Evolutionary conservation across 2,113 vertebrate species (phyloP).

Genomic region (Psittacara wagleri): DNA sequence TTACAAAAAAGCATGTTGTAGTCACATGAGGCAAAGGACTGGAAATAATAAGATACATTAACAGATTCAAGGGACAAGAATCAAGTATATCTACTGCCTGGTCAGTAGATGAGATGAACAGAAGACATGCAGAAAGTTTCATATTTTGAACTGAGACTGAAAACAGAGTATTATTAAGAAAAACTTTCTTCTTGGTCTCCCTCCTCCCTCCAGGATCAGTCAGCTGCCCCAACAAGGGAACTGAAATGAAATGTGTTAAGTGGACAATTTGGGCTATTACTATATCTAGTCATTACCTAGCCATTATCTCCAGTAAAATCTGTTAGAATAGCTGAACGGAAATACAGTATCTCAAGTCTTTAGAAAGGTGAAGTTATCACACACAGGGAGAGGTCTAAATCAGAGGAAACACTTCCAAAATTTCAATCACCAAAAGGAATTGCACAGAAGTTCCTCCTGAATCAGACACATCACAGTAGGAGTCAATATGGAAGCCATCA

Average conservation of each 20-base stretch:
- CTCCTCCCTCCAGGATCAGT: background rate
- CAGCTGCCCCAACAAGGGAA: background rate
- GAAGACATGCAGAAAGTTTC: background rate
- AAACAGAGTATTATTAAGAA: background rate
- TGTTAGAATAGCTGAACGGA: background rate
- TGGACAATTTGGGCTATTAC: background rate
- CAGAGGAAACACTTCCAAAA: background rate
- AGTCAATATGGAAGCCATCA: background rate
- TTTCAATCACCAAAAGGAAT: background rate
- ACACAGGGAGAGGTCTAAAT: accelerated
- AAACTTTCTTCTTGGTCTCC: background rate
- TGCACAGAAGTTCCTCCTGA: background rate
- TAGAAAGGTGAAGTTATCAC: background rate
- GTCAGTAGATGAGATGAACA: background rate
- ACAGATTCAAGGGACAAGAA: background rate
- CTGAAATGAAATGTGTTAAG: background rate
- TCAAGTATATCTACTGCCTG: background rate
- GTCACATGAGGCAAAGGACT: accelerated
- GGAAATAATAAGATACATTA: background rate
- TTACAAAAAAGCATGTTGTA: background rate
- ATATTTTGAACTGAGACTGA: background rate
- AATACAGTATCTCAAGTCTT: background rate
- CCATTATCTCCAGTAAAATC: background rate
- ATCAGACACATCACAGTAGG: background rate
- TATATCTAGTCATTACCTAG: background rate